Conservation (phyloP, 2,797 vertebrate genomes). For the Melanotaenia boesemani region DNA sequence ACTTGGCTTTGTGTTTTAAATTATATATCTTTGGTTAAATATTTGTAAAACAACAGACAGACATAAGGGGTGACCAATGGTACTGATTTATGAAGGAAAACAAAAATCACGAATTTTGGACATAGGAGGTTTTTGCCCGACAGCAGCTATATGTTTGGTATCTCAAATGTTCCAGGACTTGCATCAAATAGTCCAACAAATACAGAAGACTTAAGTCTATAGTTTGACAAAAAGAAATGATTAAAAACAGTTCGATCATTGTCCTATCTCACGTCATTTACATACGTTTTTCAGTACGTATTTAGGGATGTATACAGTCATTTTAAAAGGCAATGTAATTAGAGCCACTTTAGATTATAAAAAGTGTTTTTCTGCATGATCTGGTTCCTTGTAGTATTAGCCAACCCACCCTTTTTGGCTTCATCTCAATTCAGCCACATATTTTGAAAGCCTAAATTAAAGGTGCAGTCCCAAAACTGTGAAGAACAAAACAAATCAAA, state of each 20-base stretch:
- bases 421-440: slow-evolving; percentile 3
- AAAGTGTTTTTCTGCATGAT: neutral
- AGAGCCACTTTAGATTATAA: slow-evolving; percentile 26
- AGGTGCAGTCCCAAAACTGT: neutral
- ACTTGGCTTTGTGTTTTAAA: no score
- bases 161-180: no score
- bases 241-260: neutral
- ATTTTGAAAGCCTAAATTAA: slow-evolving; percentile 27
- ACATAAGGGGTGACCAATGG: no score
- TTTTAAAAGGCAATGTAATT: slow-evolving; percentile 7
- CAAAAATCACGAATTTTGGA: no score
- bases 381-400: neutral
- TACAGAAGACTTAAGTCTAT: neutral
- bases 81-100: no score
- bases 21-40: no score
- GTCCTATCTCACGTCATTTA: neutral
- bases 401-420: slow-evolving; percentile 13
- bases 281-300: neutral
- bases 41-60: no score
- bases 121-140: no score
- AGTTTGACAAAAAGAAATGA: neutral
- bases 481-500: slow-evolving; percentile 36
- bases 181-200: neutral
- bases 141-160: neutral
- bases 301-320: neutral